phyloP scores from a whole-genome alignment of 2,797 vertebrate species.

The Ctenochaetus hawaiiensis region DNA sequence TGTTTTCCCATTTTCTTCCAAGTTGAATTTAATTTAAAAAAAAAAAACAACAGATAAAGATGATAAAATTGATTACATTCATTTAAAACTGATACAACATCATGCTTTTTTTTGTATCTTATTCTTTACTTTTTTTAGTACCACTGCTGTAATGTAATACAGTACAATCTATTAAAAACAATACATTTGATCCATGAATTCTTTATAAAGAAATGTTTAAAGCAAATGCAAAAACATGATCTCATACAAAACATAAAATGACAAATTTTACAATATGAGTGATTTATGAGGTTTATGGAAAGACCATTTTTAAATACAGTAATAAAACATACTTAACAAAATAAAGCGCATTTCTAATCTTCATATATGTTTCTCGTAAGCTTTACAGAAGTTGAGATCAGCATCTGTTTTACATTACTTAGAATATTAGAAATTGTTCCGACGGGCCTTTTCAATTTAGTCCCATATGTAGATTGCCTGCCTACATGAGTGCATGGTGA shows the following conservation, averaged over 20 bases:
- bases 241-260: background rate
- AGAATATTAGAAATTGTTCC: slow-evolving; percentile 76
- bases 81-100: background rate
- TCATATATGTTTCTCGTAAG: slow-evolving; percentile 49
- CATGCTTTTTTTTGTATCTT: background rate
- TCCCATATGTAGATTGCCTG: slow-evolving; percentile 68
- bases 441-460: slow-evolving; percentile 58
- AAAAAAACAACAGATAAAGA: too few species aligned
- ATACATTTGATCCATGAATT: background rate
- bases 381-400: slow-evolving; percentile 66
- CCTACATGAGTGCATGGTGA: slow-evolving; percentile 64
- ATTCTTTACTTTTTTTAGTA: background rate
- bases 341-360: slow-evolving; percentile 60
- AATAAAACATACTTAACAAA: slow-evolving; percentile 44
- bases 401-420: slow-evolving; percentile 62
- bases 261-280: background rate
- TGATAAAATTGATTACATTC: background rate
- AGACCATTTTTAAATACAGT: slow-evolving; percentile 17
- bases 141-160: background rate
- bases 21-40: too few species aligned
- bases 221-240: background rate
- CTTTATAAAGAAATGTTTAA: background rate
- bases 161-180: background rate
- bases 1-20: too few species aligned
- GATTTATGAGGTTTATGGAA: slow-evolving; percentile 16